Percentiles rank a stretch among this genome's conserved stretches.
Conservation (phyloP, 2,113 vertebrate genomes). For the Ranitomeya imitator region DNA sequence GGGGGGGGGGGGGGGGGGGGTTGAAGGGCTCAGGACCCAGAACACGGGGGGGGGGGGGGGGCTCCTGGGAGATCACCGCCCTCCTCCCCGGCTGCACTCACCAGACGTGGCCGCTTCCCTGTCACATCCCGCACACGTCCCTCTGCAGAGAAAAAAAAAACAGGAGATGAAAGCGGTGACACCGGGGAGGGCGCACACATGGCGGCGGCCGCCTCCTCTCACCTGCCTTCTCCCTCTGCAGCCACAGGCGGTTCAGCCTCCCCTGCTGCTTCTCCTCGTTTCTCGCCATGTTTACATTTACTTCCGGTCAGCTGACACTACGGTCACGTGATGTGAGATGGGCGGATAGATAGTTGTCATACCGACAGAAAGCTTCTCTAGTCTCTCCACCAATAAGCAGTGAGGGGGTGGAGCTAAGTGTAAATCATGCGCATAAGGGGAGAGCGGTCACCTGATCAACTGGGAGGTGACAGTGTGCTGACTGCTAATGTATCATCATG, state of each 20-base stretch:
- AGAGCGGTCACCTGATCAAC: too few species aligned
- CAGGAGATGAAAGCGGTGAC: not conserved
- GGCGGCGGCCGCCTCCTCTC: not conserved
- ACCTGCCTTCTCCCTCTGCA: constrained; percentile 77
- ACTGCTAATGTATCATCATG: too few species aligned
- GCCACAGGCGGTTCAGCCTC: constrained; percentile 76
- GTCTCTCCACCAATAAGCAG: constrained; percentile 2
- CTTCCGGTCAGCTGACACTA: not conserved
- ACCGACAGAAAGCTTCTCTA: not conserved
- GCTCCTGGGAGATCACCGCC: not conserved
- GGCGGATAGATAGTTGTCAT: not conserved
- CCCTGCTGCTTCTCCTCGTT: constrained; percentile 81
- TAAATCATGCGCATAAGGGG: not conserved
- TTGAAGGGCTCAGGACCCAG: too few species aligned
- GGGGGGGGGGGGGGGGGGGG: not conserved
- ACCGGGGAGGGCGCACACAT: not conserved
- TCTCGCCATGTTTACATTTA: constrained; percentile 69
- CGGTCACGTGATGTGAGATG: not conserved
- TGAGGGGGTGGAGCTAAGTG: not conserved
- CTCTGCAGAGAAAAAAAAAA: constrained; percentile 63
- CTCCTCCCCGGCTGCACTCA: constrained; percentile 58
- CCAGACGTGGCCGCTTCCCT: constrained; percentile 72
- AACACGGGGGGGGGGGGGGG: not conserved
- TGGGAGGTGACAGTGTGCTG: too few species aligned
- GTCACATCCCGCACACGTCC: constrained; percentile 72